A percentile compares a stretch with the other conserved stretches of the same genome.
phyloP scores from a whole-genome alignment of 92 coral and sea anemone genomes.

The Zoanthus gigantus region DNA sequence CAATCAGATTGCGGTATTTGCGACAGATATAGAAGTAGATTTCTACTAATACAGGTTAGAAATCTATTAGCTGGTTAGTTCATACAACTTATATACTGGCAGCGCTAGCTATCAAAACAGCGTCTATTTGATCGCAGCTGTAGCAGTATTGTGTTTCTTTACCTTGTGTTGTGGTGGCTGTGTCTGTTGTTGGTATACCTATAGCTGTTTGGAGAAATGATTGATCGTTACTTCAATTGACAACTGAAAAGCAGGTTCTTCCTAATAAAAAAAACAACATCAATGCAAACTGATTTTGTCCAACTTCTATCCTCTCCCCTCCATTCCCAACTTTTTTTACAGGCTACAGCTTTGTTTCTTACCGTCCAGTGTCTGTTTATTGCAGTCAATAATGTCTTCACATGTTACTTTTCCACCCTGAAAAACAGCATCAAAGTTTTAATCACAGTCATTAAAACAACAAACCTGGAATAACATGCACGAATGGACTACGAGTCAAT shows the following conservation, averaged over 20 bases:
- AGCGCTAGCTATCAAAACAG: not conserved
- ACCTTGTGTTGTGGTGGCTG: constrained; percentile 15
- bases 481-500: too few species aligned
- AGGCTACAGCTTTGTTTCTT: not conserved
- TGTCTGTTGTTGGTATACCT: not conserved
- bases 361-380: constrained; percentile 12
- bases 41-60: not conserved
- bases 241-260: too few species aligned
- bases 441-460: not conserved
- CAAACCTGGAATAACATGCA: too few species aligned
- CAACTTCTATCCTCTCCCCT: too few species aligned
- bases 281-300: too few species aligned
- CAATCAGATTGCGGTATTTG: too few species aligned
- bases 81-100: not conserved
- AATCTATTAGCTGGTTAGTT: not conserved
- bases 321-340: not conserved
- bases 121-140: constrained; percentile 11
- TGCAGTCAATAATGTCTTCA: constrained; percentile 5
- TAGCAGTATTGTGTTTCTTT: not conserved
- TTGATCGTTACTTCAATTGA: not conserved
- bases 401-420: constrained; percentile 23
- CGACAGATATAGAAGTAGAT: too few species aligned
- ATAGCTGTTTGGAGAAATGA: not conserved
- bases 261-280: too few species aligned
- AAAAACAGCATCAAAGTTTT: not conserved